Percentiles rank a stretch among this genome's conserved stretches.
Conservation (phyloP, 2,113 vertebrate species). For the Paratilapia polleni region DNA sequence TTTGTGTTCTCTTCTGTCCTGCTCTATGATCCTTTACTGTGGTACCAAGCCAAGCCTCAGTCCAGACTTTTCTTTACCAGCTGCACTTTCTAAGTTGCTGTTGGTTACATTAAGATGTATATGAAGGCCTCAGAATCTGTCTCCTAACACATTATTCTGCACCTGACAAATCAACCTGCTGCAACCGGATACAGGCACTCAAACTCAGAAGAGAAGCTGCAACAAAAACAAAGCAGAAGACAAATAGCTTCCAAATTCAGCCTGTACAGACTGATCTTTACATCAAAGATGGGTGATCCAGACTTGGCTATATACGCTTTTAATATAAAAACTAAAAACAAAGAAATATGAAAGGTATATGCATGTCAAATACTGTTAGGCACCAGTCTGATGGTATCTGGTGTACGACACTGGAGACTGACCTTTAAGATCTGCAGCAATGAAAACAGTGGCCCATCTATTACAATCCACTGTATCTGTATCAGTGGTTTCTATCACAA, state of each 20-base stretch:
- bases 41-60: too few species aligned
- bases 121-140: not conserved
- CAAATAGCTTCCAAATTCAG: not conserved
- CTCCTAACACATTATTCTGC: not conserved
- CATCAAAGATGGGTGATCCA: not conserved
- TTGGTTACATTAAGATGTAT: not conserved
- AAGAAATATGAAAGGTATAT: too few species aligned
- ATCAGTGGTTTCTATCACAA: not conserved
- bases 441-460: rapidly evolving
- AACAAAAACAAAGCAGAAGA: not conserved
- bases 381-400: not conserved
- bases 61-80: too few species aligned
- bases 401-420: not conserved
- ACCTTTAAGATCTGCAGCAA: not conserved
- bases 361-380: not conserved
- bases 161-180: not conserved
- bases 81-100: not conserved
- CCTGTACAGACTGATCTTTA: not conserved
- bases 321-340: too few species aligned
- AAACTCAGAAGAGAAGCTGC: constrained; percentile 5
- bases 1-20: too few species aligned
- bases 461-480: not conserved
- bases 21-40: too few species aligned
- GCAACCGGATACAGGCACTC: not conserved
- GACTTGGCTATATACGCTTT: not conserved